Conservation (phyloP, 2,797 vertebrate species). For the Aphelocoma californica region DNA sequence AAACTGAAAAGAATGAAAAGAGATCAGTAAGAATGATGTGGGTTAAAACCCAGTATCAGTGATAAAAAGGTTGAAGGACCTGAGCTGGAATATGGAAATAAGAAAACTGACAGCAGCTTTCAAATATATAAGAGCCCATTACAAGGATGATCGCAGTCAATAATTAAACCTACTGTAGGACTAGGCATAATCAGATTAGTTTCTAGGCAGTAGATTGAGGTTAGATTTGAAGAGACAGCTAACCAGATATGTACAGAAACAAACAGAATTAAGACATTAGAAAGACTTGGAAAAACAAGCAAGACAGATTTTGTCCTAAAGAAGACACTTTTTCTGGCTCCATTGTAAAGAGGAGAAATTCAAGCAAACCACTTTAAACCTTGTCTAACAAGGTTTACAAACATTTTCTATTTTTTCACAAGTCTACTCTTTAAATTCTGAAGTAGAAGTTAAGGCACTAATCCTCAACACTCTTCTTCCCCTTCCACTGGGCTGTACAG, state of each 20-base stretch:
- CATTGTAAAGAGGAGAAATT: background rate
- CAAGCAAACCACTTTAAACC: background rate
- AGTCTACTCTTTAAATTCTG: background rate
- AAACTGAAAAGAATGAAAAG: background rate
- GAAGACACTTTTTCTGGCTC: background rate
- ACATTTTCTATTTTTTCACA: background rate
- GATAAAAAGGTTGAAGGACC: background rate
- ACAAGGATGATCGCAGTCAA: background rate
- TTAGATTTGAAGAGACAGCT: background rate
- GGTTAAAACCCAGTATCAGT: background rate
- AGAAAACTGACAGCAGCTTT: background rate
- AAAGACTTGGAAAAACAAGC: background rate
- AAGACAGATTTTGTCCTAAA: background rate
- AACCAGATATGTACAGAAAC: background rate
- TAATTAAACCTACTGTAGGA: background rate
- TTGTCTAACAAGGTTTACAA: background rate
- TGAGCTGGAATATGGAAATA: background rate
- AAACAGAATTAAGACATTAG: background rate
- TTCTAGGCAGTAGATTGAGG: background rate
- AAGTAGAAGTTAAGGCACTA: background rate
- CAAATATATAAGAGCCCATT: background rate
- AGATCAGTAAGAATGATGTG: background rate
- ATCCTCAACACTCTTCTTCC: background rate
- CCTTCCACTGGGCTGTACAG: background rate
- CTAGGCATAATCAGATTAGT: background rate